These are phyloP conservation scores for Clarias pachynema DNA, from an alignment of 2,797 vertebrate species.

Conservation along the genomic window DNA sequence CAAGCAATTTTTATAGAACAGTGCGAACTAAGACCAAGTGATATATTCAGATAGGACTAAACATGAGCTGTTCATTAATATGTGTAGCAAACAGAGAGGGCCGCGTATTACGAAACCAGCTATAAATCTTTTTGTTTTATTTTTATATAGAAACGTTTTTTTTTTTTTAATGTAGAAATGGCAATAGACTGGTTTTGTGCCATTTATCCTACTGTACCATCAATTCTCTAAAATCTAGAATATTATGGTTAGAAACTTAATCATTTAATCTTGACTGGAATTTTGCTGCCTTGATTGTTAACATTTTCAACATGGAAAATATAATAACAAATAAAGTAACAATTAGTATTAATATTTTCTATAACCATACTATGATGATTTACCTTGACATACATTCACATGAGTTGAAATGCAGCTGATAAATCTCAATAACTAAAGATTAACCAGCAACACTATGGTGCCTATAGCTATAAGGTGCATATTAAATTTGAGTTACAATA, in stretches of 20 bases:
- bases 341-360: too few relatives aligned
- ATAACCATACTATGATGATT: too few relatives aligned
- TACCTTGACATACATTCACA: neutral
- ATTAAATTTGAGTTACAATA: neutral
- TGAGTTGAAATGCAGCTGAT: neutral
- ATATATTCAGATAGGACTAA: slow-evolving; percentile 16
- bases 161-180: too few relatives aligned
- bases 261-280: too few relatives aligned
- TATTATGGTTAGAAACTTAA: neutral
- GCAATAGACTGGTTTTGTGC: neutral
- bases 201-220: neutral
- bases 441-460: neutral
- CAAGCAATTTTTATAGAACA: slow-evolving; percentile 5
- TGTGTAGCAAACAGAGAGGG: neutral
- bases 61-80: neutral
- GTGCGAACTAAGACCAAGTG: slow-evolving; percentile 11
- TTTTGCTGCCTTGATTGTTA: too few relatives aligned
- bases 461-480: too few relatives aligned
- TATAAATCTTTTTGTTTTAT: neutral
- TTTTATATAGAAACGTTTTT: too few relatives aligned
- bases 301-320: too few relatives aligned
- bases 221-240: neutral
- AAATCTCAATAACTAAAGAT: neutral
- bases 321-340: too few relatives aligned
- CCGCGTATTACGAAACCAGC: neutral